phyloP scores from a whole-genome alignment of 2,113 vertebrate species.

The Mastomys coucha region DNA sequence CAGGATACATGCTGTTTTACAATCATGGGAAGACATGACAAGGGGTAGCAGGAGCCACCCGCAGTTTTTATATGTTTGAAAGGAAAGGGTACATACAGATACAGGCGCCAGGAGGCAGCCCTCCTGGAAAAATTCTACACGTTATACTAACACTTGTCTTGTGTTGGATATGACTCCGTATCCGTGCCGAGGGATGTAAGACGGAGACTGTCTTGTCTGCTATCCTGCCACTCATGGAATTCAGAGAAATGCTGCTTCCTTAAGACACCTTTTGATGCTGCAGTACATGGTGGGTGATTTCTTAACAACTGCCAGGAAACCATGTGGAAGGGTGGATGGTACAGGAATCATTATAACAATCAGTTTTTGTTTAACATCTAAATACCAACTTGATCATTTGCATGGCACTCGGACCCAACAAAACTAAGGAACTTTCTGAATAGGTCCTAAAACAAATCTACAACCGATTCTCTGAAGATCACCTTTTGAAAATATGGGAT shows the following conservation, averaged over 20 bases:
- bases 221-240: neutral
- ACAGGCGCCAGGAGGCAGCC: neutral
- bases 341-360: slow-evolving; percentile 53
- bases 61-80: neutral
- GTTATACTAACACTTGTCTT: slow-evolving; percentile 10
- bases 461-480: neutral
- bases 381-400: slow-evolving; percentile 39
- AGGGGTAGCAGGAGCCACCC: neutral
- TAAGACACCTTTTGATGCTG: neutral
- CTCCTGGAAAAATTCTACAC: neutral
- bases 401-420: slow-evolving; percentile 8
- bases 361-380: slow-evolving; percentile 32
- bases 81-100: neutral
- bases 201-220: neutral
- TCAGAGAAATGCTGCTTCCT: neutral
- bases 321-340: neutral
- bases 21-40: neutral
- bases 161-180: neutral
- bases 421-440: slow-evolving; percentile 47
- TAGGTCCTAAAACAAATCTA: neutral
- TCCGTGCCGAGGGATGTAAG: neutral
- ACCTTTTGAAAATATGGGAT: slow-evolving; percentile 70
- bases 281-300: neutral
- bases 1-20: neutral
- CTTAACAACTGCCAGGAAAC: slow-evolving; percentile 30